A percentile compares a stretch with the other conserved stretches of the same genome.
These are phyloP conservation scores for Sebastes vulpes DNA, from an alignment of 2,797 vertebrate genomes.

Conservation along the genomic window DNA sequence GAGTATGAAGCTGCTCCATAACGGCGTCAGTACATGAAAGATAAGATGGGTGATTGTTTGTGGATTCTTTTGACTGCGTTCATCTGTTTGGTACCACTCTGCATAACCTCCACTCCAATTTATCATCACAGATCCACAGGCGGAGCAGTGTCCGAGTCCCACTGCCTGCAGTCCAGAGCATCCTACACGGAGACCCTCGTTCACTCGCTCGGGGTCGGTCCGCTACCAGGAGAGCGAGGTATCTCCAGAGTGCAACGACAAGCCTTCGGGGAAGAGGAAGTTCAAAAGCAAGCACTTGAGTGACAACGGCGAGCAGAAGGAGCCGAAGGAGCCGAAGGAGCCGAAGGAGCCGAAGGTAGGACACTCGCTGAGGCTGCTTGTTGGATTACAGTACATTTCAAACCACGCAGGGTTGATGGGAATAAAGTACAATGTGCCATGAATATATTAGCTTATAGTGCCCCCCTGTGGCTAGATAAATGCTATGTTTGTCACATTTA, in stretches of 20 bases:
- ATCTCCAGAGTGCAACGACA: conserved; percentile 87
- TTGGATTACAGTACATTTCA: background rate
- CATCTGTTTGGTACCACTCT: background rate
- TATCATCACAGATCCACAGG: conserved; percentile 70
- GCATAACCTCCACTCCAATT: background rate
- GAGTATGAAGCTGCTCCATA: background rate
- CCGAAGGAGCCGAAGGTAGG: conserved; percentile 40
- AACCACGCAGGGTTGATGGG: background rate
- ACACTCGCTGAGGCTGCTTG: conserved; percentile 40
- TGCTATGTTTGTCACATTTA: conserved; percentile 19
- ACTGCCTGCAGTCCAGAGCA: conserved; percentile 70
- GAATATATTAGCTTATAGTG: conserved; percentile 72
- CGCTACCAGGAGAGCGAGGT: conserved; percentile 84
- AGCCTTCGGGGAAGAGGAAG: conserved; percentile 97
- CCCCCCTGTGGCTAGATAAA: conserved; percentile 81
- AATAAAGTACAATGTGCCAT: background rate
- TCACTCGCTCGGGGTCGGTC: conserved; percentile 82
- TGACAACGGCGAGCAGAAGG: conserved; percentile 86
- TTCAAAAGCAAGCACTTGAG: conserved; percentile 98
- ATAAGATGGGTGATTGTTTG: background rate
- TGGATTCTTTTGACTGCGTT: background rate
- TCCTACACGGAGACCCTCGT: conserved; percentile 70
- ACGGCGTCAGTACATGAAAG: background rate
- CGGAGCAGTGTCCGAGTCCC: conserved; percentile 67
- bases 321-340: no score